Percentiles rank a stretch among this genome's conserved stretches.
Evolutionary conservation across 1,140 invertebrate species (phyloP).

Genomic region (Archivesica marissinica): DNA sequence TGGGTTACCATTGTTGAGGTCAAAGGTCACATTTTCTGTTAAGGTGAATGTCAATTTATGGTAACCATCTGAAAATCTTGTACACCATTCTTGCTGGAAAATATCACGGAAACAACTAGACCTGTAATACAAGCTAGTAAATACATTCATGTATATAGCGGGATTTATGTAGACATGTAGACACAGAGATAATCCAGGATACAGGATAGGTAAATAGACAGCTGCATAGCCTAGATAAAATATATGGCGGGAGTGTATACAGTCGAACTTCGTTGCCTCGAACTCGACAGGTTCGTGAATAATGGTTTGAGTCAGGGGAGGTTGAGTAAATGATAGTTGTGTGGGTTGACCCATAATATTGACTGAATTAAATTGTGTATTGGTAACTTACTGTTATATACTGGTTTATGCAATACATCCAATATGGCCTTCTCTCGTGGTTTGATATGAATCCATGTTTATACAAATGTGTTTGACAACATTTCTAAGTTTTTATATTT

Average conservation of each 20-base stretch:
- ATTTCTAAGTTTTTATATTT: too few relatives aligned
- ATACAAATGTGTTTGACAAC: too few relatives aligned
- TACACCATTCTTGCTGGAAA: slow-evolving; percentile 53
- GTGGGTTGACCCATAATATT: too few relatives aligned
- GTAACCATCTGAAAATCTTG: slow-evolving; percentile 43
- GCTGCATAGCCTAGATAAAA: background rate
- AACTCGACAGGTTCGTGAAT: background rate
- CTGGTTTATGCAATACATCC: too few relatives aligned
- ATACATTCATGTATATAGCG: background rate
- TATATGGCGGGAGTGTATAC: background rate
- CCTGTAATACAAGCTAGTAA: background rate
- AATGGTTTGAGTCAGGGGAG: too few relatives aligned
- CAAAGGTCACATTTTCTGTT: background rate
- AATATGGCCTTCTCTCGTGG: too few relatives aligned
- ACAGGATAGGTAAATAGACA: background rate
- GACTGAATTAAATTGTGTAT: too few relatives aligned
- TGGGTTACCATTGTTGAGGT: background rate
- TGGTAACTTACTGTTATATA: too few relatives aligned
- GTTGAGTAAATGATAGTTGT: too few relatives aligned
- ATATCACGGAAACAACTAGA: background rate
- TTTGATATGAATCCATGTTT: too few relatives aligned
- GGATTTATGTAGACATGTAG: background rate
- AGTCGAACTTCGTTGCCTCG: background rate
- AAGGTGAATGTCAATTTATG: slow-evolving; percentile 40
- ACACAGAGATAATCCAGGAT: background rate